Conservation (phyloP, 1,140 invertebrate genomes). For the Zaprionus taronus region DNA sequence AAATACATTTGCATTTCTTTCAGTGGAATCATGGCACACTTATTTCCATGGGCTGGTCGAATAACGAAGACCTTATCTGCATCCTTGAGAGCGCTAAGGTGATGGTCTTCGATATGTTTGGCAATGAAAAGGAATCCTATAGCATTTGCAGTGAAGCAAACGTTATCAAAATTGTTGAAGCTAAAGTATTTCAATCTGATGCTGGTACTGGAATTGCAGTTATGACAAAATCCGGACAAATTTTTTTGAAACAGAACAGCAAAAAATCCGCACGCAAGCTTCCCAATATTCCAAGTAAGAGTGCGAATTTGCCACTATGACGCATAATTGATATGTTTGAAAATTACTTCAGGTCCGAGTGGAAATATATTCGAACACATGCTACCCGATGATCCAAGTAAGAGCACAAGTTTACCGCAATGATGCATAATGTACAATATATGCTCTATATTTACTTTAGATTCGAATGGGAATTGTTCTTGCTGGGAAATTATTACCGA, state of each 20-base stretch:
- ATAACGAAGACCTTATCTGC: slow-evolving; percentile 95
- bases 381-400: slow-evolving; percentile 93
- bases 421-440: neutral
- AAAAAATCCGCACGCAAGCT: slow-evolving; percentile 93
- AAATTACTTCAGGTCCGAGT: neutral
- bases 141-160: slow-evolving; percentile 95
- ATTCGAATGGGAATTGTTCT: slow-evolving; percentile 63
- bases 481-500: slow-evolving; percentile 83
- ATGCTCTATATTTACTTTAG: slow-evolving; percentile 28
- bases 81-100: slow-evolving; percentile 96
- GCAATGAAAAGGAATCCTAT: slow-evolving; percentile 93
- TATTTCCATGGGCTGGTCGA: slow-evolving; percentile 95
- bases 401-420: neutral
- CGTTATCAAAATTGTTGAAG: slow-evolving; percentile 89
- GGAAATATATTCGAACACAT: slow-evolving; percentile 90
- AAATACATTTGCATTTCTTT: slow-evolving; percentile 68
- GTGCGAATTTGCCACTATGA: neutral
- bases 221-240: slow-evolving; percentile 92
- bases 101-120: slow-evolving; percentile 96
- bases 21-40: slow-evolving; percentile 95
- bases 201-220: slow-evolving; percentile 95
- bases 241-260: slow-evolving; percentile 92
- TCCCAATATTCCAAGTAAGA: slow-evolving; percentile 92
- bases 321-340: too few species aligned
- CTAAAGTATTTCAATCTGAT: slow-evolving; percentile 90